These are phyloP conservation scores for Protomyctophum bolini DNA, from an alignment of 2,113 vertebrate species.

Conservation along the genomic window DNA sequence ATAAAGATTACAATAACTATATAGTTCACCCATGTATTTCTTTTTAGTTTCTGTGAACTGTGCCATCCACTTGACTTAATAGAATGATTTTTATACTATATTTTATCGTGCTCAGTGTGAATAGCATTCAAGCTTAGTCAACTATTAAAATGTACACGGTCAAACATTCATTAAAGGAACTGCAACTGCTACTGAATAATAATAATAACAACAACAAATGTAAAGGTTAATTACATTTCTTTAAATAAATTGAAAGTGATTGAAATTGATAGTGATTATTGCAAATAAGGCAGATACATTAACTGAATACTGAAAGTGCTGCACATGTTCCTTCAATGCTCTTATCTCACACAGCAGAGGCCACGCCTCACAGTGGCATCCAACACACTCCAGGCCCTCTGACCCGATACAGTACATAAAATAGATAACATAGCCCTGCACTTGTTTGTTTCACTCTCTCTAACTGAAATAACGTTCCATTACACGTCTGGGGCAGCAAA, in stretches of 20 bases:
- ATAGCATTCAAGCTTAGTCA: too few species aligned
- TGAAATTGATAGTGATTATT: neutral
- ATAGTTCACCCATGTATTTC: too few species aligned
- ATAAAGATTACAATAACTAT: too few species aligned
- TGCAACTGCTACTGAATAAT: too few species aligned
- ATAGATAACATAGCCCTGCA: constrained; percentile 4
- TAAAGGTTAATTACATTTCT: neutral
- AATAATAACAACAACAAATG: too few species aligned
- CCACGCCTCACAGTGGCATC: constrained; percentile 30
- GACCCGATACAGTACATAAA: constrained; percentile 12
- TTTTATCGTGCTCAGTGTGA: too few species aligned
- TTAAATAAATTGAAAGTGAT: neutral
- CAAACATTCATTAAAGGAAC: too few species aligned
- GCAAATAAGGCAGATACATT: neutral
- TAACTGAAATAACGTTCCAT: neutral
- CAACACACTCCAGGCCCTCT: neutral
- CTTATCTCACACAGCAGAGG: constrained; percentile 65
- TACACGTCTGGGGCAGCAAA: constrained; percentile 13
- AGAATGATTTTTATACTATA: too few species aligned
- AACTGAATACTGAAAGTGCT: neutral
- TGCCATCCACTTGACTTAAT: too few species aligned
- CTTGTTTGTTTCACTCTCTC: constrained; percentile 18
- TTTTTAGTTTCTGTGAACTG: too few species aligned
- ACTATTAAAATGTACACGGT: too few species aligned
- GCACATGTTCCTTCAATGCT: neutral